Evolutionary conservation across 1,140 invertebrate species (phyloP).

Genomic region (Harlomillsia oculata): DNA sequence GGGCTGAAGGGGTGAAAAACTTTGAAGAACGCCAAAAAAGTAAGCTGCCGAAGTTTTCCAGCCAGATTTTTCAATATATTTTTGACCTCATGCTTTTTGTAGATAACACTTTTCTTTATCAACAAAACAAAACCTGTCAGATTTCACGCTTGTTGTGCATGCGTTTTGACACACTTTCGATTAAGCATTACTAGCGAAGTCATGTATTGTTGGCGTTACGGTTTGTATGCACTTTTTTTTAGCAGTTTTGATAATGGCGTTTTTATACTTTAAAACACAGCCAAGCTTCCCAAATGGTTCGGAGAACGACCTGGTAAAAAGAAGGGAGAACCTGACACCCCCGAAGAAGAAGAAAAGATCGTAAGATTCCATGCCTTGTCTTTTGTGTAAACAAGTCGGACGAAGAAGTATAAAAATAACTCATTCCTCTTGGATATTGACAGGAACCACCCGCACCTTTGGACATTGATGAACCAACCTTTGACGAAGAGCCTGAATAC

Average conservation of each 20-base stretch:
- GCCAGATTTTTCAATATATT: background rate
- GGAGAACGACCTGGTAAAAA: slow-evolving; percentile 86
- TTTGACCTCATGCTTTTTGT: background rate
- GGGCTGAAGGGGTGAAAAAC: slow-evolving; percentile 72
- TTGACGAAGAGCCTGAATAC: background rate
- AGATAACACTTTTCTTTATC: too few relatives aligned
- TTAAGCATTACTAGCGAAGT: too few relatives aligned
- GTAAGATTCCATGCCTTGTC: slow-evolving; percentile 36
- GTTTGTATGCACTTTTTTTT: background rate
- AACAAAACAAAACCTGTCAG: too few relatives aligned
- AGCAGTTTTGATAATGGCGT: background rate
- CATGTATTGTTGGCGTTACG: background rate
- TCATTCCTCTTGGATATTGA: background rate
- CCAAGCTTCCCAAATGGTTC: slow-evolving; percentile 86
- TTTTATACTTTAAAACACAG: slow-evolving; percentile 43
- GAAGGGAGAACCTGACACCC: slow-evolving; percentile 71
- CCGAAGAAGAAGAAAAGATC: slow-evolving; percentile 68
- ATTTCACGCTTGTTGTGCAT: too few relatives aligned
- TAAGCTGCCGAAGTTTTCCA: slow-evolving; percentile 47
- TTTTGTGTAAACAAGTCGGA: slow-evolving; percentile 50
- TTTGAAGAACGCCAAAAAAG: slow-evolving; percentile 78
- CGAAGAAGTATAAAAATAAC: slow-evolving; percentile 45
- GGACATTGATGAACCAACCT: background rate
- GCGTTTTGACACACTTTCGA: too few relatives aligned
- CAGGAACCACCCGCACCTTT: background rate